phyloP scores from a whole-genome alignment of 2,888 invertebrate genomes.

The Sarcophaga subvicina region DNA sequence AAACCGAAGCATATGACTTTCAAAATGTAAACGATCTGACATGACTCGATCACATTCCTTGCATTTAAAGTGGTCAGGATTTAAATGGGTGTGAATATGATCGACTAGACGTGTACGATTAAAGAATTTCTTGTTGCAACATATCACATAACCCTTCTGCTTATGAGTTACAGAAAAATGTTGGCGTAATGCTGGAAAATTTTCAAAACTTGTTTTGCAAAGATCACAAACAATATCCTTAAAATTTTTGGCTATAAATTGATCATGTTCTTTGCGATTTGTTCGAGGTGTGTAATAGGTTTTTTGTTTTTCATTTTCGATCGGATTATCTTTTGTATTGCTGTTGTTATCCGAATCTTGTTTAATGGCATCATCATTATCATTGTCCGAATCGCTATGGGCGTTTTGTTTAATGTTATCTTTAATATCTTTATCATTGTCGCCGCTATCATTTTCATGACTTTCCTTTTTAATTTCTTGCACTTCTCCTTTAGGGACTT shows the following conservation, averaged over 20 bases:
- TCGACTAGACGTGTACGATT: conserved; percentile 78
- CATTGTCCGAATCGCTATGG: neutral
- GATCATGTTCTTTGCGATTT: conserved; percentile 41
- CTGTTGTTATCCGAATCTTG: neutral
- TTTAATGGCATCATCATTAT: no score
- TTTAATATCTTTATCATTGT: no score
- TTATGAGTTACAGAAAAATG: conserved; percentile 61
- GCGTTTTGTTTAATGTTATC: conserved; percentile 3
- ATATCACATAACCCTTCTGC: conserved; percentile 76
- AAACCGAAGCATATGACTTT: conserved; percentile 71
- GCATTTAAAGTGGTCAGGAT: conserved; percentile 79
- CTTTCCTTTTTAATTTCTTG: neutral
- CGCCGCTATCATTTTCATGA: neutral
- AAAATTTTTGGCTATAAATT: conserved; percentile 54
- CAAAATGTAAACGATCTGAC: conserved; percentile 75
- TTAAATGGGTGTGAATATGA: conserved; percentile 77
- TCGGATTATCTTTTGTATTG: neutral
- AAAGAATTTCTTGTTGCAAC: conserved; percentile 78
- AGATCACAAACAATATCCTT: conserved; percentile 47
- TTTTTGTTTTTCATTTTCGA: neutral
- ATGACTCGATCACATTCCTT: conserved; percentile 75
- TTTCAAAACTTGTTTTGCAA: conserved; percentile 39
- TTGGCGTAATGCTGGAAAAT: conserved; percentile 46
- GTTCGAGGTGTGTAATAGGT: neutral
- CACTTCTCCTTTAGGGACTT: no score